These are phyloP conservation scores for Cyclargus thomasi DNA, from an alignment of 1,140 invertebrate genomes.

Conservation along the genomic window DNA sequence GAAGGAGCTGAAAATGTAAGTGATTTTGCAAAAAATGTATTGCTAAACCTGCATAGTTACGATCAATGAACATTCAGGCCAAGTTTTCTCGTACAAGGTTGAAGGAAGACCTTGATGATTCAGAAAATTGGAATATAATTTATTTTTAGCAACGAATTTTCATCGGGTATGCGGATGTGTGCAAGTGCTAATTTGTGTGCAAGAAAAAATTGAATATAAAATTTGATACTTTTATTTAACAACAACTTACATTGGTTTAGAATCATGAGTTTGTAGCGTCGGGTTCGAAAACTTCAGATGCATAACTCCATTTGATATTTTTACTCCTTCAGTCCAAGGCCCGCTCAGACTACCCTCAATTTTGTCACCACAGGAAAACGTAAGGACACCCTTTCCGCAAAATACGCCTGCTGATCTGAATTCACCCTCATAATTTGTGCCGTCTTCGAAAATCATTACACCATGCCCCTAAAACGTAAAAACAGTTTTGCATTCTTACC, in stretches of 20 bases:
- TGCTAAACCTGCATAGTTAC: too few species aligned
- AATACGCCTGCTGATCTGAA: constrained; percentile 85
- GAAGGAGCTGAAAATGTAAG: constrained; percentile 76
- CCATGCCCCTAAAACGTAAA: constrained; percentile 80
- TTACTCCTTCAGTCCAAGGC: constrained; percentile 87
- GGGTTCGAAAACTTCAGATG: constrained; percentile 79
- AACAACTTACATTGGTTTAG: constrained; percentile 77
- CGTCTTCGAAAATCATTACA: constrained; percentile 91
- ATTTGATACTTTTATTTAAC: too few species aligned
- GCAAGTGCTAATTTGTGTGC: too few species aligned
- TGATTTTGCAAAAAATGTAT: neutral
- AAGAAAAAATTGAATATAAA: too few species aligned
- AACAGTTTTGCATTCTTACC: neutral
- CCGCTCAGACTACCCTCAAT: constrained; percentile 85
- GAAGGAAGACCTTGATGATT: too few species aligned
- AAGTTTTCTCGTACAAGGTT: too few species aligned
- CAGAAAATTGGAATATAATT: too few species aligned
- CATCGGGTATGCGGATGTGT: too few species aligned
- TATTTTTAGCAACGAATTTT: too few species aligned
- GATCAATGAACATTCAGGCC: too few species aligned
- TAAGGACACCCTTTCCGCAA: constrained; percentile 86
- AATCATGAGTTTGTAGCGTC: constrained; percentile 55
- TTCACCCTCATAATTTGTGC: constrained; percentile 92
- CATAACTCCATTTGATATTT: constrained; percentile 84
- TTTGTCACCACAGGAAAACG: constrained; percentile 83